Percentiles rank a stretch among this genome's conserved stretches.
These are phyloP conservation scores for Mus spicilegus DNA, from an alignment of 2,113 vertebrate genomes.

Conservation along the genomic window DNA sequence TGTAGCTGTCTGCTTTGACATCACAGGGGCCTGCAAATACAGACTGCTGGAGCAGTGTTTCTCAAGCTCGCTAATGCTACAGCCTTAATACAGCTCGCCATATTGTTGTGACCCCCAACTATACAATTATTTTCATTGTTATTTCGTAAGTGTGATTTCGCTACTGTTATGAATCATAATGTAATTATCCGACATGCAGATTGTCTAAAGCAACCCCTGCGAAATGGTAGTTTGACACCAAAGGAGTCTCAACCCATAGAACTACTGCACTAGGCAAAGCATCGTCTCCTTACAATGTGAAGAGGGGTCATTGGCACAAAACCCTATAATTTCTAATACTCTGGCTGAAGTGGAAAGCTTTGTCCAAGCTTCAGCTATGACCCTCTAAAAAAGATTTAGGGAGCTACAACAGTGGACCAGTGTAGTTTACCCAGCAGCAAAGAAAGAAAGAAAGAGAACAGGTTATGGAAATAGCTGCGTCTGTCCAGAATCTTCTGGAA, in stretches of 20 bases:
- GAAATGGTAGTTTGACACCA: not conserved
- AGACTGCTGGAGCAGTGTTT: not conserved
- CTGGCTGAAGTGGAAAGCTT: not conserved
- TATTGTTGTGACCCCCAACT: too few species aligned
- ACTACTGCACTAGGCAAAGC: not conserved
- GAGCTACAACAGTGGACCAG: not conserved
- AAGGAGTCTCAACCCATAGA: not conserved
- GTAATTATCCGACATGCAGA: not conserved
- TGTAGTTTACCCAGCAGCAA: not conserved
- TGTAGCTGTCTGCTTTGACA: not conserved
- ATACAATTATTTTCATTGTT: not conserved
- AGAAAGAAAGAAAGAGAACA: not conserved
- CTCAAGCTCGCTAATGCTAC: not conserved
- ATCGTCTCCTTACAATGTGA: not conserved
- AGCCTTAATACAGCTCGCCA: not conserved
- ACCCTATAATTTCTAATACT: not conserved
- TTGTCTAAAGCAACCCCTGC: not conserved
- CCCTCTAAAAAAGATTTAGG: not conserved
- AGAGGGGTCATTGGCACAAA: not conserved
- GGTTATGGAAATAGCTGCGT: not conserved
- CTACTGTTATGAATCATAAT: not conserved
- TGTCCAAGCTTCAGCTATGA: not conserved
- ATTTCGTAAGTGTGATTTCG: not conserved
- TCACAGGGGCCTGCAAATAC: not conserved
- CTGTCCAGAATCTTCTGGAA: not conserved